phyloP scores from a whole-genome alignment of 2,113 vertebrate species.

The Haemorhous mexicanus region DNA sequence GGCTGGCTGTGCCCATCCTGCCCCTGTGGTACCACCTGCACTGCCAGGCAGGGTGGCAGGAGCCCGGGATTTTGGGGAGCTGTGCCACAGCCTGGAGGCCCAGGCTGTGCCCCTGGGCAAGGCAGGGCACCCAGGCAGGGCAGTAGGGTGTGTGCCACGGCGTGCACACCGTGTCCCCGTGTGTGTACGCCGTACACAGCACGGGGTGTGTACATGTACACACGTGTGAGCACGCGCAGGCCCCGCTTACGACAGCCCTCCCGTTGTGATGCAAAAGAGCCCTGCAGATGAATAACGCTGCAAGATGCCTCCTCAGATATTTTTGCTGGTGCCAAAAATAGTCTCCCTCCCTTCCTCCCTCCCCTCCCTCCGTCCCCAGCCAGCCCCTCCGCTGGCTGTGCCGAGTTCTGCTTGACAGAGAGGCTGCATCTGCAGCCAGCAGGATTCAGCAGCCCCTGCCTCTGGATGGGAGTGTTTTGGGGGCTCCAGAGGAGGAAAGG shows the following conservation, averaged over 20 bases:
- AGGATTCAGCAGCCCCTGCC: not conserved
- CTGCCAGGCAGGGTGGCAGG: not conserved
- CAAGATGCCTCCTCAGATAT: slow-evolving; percentile 69
- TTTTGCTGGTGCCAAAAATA: slow-evolving; percentile 78
- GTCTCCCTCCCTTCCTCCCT: not conserved
- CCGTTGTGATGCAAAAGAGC: slow-evolving; percentile 45
- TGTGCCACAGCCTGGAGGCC: not conserved
- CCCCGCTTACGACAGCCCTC: not conserved
- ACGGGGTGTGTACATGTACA: not conserved
- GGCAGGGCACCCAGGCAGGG: not conserved
- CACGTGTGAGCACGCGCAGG: not conserved
- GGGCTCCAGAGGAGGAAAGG: not conserved
- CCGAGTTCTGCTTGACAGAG: not conserved
- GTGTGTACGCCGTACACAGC: not conserved
- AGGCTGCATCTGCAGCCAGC: not conserved
- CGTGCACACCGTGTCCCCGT: not conserved
- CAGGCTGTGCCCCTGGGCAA: accelerated
- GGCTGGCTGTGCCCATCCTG: not conserved
- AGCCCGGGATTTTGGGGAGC: not conserved
- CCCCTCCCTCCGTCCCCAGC: not conserved
- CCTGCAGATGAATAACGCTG: slow-evolving; percentile 72
- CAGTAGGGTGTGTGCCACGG: accelerated
- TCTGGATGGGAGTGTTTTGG: not conserved
- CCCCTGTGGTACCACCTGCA: accelerated
- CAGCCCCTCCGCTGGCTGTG: slow-evolving; percentile 26